Conservation (phyloP, 2,888 invertebrate genomes). For the Rhagophthalmus giganteus region DNA sequence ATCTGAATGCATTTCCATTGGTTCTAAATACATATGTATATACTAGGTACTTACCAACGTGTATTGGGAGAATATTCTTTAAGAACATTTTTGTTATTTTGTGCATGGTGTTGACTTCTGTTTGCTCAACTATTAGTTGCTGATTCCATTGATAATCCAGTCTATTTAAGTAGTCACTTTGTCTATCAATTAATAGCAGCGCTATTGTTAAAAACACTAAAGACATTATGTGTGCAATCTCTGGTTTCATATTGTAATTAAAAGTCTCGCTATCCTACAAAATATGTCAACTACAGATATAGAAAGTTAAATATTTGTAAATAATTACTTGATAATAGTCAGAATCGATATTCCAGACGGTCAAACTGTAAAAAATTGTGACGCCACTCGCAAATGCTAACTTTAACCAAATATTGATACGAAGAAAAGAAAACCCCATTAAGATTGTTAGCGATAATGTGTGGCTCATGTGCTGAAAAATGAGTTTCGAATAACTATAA, state of each 20-base stretch:
- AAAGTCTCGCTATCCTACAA: constrained; percentile 65
- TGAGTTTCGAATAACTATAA: constrained; percentile 5
- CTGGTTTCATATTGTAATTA: constrained; percentile 69
- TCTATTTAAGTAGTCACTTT: constrained; percentile 85
- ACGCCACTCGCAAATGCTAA: constrained; percentile 69
- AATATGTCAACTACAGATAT: too few relatives aligned
- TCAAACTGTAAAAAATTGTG: constrained; percentile 67
- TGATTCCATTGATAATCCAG: constrained; percentile 81
- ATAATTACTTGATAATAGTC: constrained; percentile 54
- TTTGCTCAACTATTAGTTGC: constrained; percentile 76
- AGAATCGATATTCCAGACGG: constrained; percentile 67
- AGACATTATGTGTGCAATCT: constrained; percentile 73
- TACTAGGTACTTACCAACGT: constrained; percentile 77
- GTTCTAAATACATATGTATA: neutral
- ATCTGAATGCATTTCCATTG: neutral
- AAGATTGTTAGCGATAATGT: constrained; percentile 66
- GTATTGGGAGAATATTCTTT: constrained; percentile 89
- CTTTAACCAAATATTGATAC: constrained; percentile 83
- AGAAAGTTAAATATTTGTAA: too few relatives aligned
- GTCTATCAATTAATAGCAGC: constrained; percentile 83
- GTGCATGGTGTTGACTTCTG: constrained; percentile 82
- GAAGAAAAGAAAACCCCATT: constrained; percentile 79
- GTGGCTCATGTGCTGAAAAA: constrained; percentile 73
- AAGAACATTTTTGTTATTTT: constrained; percentile 86
- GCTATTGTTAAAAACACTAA: constrained; percentile 74